Percentiles rank a stretch among this genome's conserved stretches.
Conservation (phyloP, 2,888 invertebrate species). For the Galerucella calmariensis region DNA sequence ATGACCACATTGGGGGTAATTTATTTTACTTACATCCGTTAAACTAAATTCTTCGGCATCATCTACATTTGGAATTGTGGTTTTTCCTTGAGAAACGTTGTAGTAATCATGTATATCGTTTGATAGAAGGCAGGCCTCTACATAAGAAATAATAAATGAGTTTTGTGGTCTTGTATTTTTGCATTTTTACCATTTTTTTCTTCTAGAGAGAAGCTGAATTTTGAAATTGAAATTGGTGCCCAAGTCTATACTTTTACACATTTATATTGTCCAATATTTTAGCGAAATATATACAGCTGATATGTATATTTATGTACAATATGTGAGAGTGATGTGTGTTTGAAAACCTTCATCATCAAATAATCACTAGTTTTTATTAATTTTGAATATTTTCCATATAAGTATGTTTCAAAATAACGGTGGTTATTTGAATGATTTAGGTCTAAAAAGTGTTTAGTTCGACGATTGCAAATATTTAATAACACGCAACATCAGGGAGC, state of each 20-base stretch:
- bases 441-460: constrained; percentile 1
- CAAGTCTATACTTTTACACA: neutral
- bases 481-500: constrained; percentile 55
- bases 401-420: neutral
- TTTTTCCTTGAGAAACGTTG: constrained; percentile 97
- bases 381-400: neutral
- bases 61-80: constrained; percentile 93
- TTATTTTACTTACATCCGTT: constrained; percentile 84
- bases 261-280: neutral
- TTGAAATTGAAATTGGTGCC: neutral
- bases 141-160: constrained; percentile 49
- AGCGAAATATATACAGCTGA: constrained; percentile 11
- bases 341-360: neutral
- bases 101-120: constrained; percentile 93
- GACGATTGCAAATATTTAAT: constrained; percentile 21
- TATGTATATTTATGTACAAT: constrained; percentile 10
- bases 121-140: constrained; percentile 84
- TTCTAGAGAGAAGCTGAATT: neutral
- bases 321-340: constrained; percentile 3
- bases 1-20: constrained; percentile 1
- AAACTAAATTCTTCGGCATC: constrained; percentile 91
- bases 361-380: neutral
- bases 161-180: neutral
- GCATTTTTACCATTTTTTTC: neutral
- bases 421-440: neutral